phyloP scores from a whole-genome alignment of 2,888 invertebrate species.

The Eueremaeus valkanovi region DNA sequence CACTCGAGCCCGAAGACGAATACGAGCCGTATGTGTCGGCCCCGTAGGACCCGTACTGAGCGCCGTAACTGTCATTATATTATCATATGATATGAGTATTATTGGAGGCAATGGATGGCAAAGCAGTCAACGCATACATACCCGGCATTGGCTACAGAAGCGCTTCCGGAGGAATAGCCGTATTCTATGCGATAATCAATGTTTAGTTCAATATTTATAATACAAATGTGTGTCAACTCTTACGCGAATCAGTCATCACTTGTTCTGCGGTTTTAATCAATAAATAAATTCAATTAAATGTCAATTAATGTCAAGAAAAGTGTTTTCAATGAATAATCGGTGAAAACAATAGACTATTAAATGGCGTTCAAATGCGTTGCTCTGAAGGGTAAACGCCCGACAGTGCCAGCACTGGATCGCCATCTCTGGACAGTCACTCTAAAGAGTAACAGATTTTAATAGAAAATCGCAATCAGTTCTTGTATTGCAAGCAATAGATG shows the following conservation, averaged over 20 bases:
- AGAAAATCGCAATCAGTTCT: too few species aligned
- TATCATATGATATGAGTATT: background rate
- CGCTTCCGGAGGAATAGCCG: constrained; percentile 15
- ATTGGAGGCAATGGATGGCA: too few species aligned
- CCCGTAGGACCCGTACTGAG: background rate
- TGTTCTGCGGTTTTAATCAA: background rate
- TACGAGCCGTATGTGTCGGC: constrained; percentile 12
- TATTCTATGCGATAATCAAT: background rate
- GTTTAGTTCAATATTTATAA: background rate
- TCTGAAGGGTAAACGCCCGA: background rate
- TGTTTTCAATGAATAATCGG: background rate
- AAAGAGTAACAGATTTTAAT: background rate
- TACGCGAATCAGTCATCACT: constrained; percentile 9
- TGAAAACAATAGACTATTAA: background rate
- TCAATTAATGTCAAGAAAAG: background rate
- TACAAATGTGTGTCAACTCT: background rate
- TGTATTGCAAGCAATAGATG: too few species aligned
- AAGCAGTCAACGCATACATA: background rate
- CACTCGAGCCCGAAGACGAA: background rate
- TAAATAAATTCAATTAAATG: too few species aligned
- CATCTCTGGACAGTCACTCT: background rate
- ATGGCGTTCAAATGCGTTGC: background rate
- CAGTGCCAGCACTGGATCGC: background rate
- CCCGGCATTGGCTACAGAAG: background rate
- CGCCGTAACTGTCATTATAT: background rate